Evolutionary conservation across 2,888 invertebrate species (phyloP).

Genomic region (Caenorhabditis sinica): DNA sequence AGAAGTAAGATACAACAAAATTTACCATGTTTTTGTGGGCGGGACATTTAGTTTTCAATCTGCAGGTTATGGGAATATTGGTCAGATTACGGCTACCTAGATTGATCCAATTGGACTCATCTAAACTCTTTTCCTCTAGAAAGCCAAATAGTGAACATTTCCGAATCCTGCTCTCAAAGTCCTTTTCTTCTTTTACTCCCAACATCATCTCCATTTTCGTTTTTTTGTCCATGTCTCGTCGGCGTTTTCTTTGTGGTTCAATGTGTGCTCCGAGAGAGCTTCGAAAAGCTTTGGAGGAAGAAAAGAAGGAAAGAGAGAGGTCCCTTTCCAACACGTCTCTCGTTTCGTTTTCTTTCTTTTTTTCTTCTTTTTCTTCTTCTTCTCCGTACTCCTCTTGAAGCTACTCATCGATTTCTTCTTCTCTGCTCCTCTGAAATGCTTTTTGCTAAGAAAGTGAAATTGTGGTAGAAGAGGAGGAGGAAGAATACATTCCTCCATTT

Average conservation of each 20-base stretch:
- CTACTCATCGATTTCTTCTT: constrained; percentile 43
- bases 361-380: constrained; percentile 30
- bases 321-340: constrained; percentile 39
- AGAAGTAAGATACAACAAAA: too few species aligned
- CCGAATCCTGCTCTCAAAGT: constrained; percentile 47
- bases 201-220: constrained; percentile 10
- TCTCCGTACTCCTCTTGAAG: constrained; percentile 27
- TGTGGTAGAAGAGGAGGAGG: neutral
- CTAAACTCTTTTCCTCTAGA: neutral
- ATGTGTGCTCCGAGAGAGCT: constrained; percentile 12
- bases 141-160: constrained; percentile 31
- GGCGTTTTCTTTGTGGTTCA: constrained; percentile 36
- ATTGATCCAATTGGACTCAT: constrained; percentile 51
- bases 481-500: constrained; percentile 13
- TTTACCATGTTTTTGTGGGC: too few species aligned
- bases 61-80: too few species aligned
- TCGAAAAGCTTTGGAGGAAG: neutral
- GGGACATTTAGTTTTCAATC: too few species aligned
- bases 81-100: neutral
- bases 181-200: neutral
- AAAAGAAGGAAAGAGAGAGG: constrained; percentile 19
- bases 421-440: constrained; percentile 28
- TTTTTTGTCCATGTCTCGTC: constrained; percentile 30
- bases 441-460: neutral
- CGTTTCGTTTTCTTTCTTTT: constrained; percentile 47